Percentiles rank a stretch among this genome's conserved stretches.
Evolutionary conservation across 2,113 vertebrate genomes (phyloP).

Genomic region (Prionailurus bengalensis): DNA sequence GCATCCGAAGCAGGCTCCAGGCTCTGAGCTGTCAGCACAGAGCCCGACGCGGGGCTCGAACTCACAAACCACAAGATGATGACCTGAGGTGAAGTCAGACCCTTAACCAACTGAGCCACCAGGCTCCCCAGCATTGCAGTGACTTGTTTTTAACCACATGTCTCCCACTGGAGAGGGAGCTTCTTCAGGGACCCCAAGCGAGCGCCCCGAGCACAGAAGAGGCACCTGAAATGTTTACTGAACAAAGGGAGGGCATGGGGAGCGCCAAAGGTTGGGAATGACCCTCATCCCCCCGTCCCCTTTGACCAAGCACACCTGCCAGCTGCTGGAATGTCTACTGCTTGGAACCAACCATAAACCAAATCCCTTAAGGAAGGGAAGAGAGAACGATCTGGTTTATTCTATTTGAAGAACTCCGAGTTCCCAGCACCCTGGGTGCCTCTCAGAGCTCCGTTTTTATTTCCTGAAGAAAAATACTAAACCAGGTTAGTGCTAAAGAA

Average conservation of each 20-base stretch:
- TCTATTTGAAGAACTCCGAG: constrained; percentile 56
- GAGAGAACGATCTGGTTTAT: constrained; percentile 63
- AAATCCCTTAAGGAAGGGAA: neutral
- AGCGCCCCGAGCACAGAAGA: neutral
- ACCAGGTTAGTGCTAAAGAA: constrained; percentile 54
- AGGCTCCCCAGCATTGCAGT: neutral
- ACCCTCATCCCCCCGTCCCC: neutral
- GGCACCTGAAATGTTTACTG: too few species aligned
- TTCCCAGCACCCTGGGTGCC: neutral
- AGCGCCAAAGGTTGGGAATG: neutral
- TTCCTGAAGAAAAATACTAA: constrained; percentile 71
- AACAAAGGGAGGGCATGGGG: neutral
- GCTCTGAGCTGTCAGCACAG: too few species aligned
- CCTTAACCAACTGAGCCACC: neutral
- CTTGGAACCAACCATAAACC: neutral
- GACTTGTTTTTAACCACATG: neutral
- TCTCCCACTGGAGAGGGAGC: neutral
- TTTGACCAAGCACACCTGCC: neutral
- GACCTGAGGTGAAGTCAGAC: neutral
- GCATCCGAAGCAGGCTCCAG: neutral
- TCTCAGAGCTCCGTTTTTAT: constrained; percentile 55
- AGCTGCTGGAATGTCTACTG: neutral
- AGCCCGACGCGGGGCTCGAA: neutral
- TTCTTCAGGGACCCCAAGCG: neutral
- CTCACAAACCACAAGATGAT: neutral